Evolutionary conservation across 1,140 invertebrate species (phyloP).

Genomic region (Dendrolimus punctatus): DNA sequence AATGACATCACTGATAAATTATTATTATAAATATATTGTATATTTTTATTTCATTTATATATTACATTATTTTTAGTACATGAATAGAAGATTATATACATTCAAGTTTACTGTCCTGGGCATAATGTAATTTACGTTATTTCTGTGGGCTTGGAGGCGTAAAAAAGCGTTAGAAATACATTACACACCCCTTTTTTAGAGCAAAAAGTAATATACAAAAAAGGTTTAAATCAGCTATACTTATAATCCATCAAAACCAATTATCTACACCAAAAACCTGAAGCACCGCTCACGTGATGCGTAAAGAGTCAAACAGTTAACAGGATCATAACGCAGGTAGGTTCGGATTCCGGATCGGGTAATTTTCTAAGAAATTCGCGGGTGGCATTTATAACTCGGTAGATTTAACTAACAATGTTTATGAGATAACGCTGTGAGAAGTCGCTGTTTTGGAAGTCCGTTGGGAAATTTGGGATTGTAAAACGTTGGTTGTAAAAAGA

Average conservation of each 20-base stretch:
- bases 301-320: conserved; percentile 29
- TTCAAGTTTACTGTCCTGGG: no score
- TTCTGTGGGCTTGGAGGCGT: no score
- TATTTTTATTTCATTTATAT: no score
- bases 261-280: conserved; percentile 6
- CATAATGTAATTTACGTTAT: no score
- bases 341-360: conserved; percentile 20
- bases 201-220: no score
- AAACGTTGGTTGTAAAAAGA: not conserved
- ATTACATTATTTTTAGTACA: no score
- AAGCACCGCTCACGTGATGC: conserved; percentile 20
- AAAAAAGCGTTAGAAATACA: no score
- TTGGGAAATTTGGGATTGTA: not conserved
- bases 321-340: conserved; percentile 25
- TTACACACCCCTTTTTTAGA: no score
- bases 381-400: conserved; percentile 36
- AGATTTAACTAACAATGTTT: conserved; percentile 27
- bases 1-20: no score
- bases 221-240: no score
- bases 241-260: not conserved
- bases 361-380: conserved; percentile 38
- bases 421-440: conserved; percentile 17
- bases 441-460: conserved; percentile 7
- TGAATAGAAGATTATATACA: no score
- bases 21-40: no score